Conservation (phyloP, 2,113 vertebrate genomes). For the Naja naja region DNA sequence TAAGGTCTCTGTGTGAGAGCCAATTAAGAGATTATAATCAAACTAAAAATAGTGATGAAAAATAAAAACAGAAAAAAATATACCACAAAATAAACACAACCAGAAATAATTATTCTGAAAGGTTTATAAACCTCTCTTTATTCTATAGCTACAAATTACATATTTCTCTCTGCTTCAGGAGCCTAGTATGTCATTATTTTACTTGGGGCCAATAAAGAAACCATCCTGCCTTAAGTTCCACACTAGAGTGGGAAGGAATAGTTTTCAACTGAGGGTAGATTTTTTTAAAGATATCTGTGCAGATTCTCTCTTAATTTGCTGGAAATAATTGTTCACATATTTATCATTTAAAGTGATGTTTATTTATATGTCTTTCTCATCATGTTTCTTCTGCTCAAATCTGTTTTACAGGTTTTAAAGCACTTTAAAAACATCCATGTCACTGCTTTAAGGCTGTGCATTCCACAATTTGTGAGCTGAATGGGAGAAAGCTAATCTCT, state of each 20-base stretch:
- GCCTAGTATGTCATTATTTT: not conserved
- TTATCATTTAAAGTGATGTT: not conserved
- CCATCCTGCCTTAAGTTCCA: not conserved
- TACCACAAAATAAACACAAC: not conserved
- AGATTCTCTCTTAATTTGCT: not conserved
- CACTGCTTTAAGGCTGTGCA: not conserved
- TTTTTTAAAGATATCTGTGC: not conserved
- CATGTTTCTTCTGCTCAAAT: not conserved
- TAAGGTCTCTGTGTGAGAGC: not conserved
- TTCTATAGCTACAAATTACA: not conserved
- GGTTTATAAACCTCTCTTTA: not conserved
- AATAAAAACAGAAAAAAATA: not conserved
- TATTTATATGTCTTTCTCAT: not conserved
- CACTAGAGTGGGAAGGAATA: not conserved
- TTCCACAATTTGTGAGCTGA: not conserved
- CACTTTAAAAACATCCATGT: not conserved
- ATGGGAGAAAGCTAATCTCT: not conserved
- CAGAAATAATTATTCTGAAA: not conserved
- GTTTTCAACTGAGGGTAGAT: not conserved
- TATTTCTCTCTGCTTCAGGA: not conserved
- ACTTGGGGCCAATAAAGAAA: not conserved
- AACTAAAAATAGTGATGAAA: not conserved
- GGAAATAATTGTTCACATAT: not conserved
- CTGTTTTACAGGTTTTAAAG: not conserved
- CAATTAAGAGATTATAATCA: not conserved